Evolutionary conservation across 2,888 invertebrate species (phyloP).

Genomic region (Caenorhabditis macrosperma): DNA sequence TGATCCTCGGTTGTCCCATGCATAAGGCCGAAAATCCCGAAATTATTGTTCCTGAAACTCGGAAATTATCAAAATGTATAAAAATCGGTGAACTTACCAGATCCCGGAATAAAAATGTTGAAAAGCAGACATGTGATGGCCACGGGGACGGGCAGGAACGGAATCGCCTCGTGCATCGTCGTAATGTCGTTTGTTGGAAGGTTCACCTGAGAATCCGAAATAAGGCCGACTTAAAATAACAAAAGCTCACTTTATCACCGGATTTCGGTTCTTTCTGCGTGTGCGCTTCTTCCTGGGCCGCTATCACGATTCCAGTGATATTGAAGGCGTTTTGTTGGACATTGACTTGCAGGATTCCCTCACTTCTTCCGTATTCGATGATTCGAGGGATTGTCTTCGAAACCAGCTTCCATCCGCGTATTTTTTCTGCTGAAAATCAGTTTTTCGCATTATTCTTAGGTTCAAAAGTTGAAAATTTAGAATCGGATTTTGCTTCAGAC

Average conservation of each 20-base stretch:
- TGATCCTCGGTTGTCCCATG: conserved; percentile 91
- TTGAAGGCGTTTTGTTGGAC: conserved; percentile 68
- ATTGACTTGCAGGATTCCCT: conserved; percentile 77
- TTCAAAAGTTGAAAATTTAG: neutral
- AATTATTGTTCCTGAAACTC: conserved; percentile 49
- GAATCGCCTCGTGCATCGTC: conserved; percentile 92
- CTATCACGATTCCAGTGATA: conserved; percentile 77
- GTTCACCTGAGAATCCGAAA: conserved; percentile 65
- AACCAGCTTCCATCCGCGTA: conserved; percentile 76
- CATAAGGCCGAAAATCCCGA: conserved; percentile 92
- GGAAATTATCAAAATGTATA: neutral
- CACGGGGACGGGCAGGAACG: conserved; percentile 89
- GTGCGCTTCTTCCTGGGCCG: conserved; percentile 78
- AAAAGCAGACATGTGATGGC: conserved; percentile 90
- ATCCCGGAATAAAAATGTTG: conserved; percentile 88
- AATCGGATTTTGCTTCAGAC: neutral
- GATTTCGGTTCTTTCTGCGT: conserved; percentile 74
- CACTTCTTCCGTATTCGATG: conserved; percentile 78
- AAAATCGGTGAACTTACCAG: conserved; percentile 83
- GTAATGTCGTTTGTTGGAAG: conserved; percentile 83
- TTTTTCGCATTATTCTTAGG: too few relatives aligned
- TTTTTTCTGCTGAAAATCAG: conserved; percentile 65
- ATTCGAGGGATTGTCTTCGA: conserved; percentile 77
- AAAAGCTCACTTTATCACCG: conserved; percentile 76
- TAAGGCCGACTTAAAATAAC: neutral